These are phyloP conservation scores for Eucidaris tribuloides DNA, from an alignment of 35 echinoderm and acorn worm species.

Conservation along the genomic window DNA sequence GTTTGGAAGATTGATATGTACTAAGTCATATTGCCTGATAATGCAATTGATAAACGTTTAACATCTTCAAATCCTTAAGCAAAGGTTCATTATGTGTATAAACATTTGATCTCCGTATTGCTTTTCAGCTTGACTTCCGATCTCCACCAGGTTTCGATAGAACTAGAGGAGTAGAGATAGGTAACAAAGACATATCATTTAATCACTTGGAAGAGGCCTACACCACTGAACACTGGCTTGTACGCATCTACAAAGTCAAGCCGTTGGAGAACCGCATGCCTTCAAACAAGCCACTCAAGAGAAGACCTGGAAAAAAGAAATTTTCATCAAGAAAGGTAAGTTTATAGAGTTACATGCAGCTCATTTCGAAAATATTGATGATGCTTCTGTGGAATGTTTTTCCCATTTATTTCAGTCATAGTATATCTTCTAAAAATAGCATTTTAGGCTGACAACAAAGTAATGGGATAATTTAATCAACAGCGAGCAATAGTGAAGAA, in stretches of 20 bases:
- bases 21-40: too few relatives aligned
- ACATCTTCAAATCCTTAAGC: too few relatives aligned
- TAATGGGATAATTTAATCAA: too few relatives aligned
- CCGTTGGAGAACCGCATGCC: constrained; percentile 61
- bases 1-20: too few relatives aligned
- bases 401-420: not conserved
- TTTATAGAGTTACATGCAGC: not conserved
- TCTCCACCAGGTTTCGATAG: constrained; percentile 92
- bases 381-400: not conserved
- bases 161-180: constrained; percentile 91
- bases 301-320: constrained; percentile 50
- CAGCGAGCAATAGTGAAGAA: not conserved
- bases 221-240: constrained; percentile 93
- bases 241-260: constrained; percentile 88
- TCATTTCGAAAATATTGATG: not conserved
- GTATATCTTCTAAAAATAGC: not conserved
- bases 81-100: too few relatives aligned
- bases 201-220: constrained; percentile 93
- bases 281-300: constrained; percentile 22
- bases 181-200: constrained; percentile 93
- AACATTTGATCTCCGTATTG: too few relatives aligned
- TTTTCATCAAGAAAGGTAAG: constrained; percentile 79
- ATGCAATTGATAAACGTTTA: too few relatives aligned
- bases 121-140: constrained; percentile 79
- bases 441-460: too few relatives aligned